Base-by-base conservation (phyloP, 2,797 vertebrate genomes). In the Columba guinea region DNA sequence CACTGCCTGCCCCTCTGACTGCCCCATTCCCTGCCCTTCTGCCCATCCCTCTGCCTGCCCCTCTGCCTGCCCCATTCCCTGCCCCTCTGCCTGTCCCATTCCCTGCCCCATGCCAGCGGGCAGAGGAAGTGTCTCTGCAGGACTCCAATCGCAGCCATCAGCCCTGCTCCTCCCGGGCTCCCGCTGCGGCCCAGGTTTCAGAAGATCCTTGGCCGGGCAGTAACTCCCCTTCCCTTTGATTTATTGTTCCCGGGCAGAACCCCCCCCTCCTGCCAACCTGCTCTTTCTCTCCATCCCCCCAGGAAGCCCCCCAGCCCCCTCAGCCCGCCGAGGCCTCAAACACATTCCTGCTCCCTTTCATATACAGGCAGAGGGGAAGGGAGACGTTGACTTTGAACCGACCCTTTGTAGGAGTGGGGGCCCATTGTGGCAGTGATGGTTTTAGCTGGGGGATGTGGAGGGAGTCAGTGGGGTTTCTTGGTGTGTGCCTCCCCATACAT, bases 321-420 rank as follows among this genome's bases (percentile, higher is more conserved):
- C 32, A 55, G 80, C 76, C 85, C 37, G 41, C 83, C 80, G 44
- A 34, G 80, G 59, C 86, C 94, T 95, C 89, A 90, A 81, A 94
- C 81, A 63, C 95, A 97, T 96, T 97, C 96, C 93, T 89, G 51
- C 41, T 86, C 60, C 81, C 87, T 97, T 95, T 93, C 96, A 94
- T 93, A 95, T 96, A 96, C 94, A 97, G 93, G 35, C 85, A 0
- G 59, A 92, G 88, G 83, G 86, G 94, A 93, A 95, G 92, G 90
- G 94, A 95, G 93, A 95, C 96, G 93, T 93, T 97, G 95, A 96
- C 97, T 97, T 97, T 97, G 97, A 97, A 97, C 97, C 17, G 90
- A 67, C 71, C 78, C 95, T 95, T 95, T 97, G 95, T 95, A 93
- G 92, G 77, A 63, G 39, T 21, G 1, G 23, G 52, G 48, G 67